phyloP scores from a whole-genome alignment of 1,140 invertebrate genomes.

The Drosophila neocordata region DNA sequence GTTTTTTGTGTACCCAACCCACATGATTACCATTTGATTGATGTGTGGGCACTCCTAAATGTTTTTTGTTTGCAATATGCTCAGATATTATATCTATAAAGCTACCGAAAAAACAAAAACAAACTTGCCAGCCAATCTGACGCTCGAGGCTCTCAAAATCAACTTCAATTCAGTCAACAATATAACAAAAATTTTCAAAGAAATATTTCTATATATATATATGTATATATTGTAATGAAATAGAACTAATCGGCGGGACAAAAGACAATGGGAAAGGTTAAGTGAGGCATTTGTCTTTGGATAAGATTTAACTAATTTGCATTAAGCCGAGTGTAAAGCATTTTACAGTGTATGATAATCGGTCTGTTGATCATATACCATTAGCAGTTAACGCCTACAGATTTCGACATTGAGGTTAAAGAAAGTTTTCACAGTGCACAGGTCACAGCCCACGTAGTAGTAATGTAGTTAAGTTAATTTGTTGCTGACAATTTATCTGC shows the following conservation, averaged over 20 bases:
- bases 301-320: constrained; percentile 55
- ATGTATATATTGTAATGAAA: background rate
- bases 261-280: constrained; percentile 29
- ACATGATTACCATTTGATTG: constrained; percentile 75
- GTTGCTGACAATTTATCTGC: constrained; percentile 43
- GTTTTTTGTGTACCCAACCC: constrained; percentile 35
- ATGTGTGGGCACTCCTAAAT: constrained; percentile 67
- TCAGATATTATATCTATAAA: constrained; percentile 39
- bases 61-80: constrained; percentile 42
- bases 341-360: constrained; percentile 26
- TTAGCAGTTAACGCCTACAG: constrained; percentile 49
- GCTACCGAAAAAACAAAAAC: constrained; percentile 49
- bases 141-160: constrained; percentile 6
- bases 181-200: background rate
- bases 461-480: constrained; percentile 26
- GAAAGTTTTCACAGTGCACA: constrained; percentile 30
- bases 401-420: constrained; percentile 1
- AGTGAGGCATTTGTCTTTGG: constrained; percentile 25
- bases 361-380: constrained; percentile 43
- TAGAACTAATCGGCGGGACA: background rate
- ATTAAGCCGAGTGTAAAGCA: constrained; percentile 25
- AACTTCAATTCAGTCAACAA: background rate
- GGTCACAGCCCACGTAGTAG: constrained; percentile 17
- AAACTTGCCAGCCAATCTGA: constrained; percentile 15
- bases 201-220: no score